Base-by-base conservation (phyloP, 2,888 invertebrate species). In the Priocnemis perturbator region DNA sequence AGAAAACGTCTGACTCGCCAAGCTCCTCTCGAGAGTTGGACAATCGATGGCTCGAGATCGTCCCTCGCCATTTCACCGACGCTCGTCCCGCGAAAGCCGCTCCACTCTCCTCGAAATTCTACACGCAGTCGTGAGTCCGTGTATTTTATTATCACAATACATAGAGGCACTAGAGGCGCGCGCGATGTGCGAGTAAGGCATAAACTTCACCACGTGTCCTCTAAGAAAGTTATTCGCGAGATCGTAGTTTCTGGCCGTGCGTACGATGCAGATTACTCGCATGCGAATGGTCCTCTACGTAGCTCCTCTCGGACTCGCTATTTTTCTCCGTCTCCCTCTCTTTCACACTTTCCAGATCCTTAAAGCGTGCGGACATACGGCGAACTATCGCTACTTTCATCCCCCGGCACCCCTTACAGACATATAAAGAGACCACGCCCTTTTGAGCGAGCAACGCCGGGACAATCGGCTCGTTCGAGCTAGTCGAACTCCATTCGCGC, bases 401-500 rank as follows among this genome's bases (percentile, higher is more conserved):
- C 44, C 45, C 45, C 47, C 20, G 21, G 21, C 11, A n/a, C 37
- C n/a, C 59, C 62, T 60, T 57, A 30, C 52, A 37, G 45, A 61
- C 66, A 50, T 37, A 37, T 37, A 67, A 56, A 14, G 14, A 15
- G 19, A 69, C 71, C 64, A 69, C 60, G 71, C 66, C 64, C 64
- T 72, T 60, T 44, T 60, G 67, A 62, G 67, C 69, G 68, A 62
- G 47, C 63, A 37, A 11, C 37, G 37, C 11, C 37, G 37, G 37
- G 37, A 37, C 37, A 37, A 37, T 37, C 37, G 37, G 4, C 37
- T 37, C 37, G 37, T 37, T 37, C 37, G 7, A 37, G 37, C 37
- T 37, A 37, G 37, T 37, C 37, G 11, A 37, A 37, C 37, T 37
- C 37, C 37, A 37, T 37, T 37, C 37, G 37, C 37, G 37, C 37